Conservation (phyloP, 2,113 vertebrate species). For the Ginglymostoma cirratum region DNA sequence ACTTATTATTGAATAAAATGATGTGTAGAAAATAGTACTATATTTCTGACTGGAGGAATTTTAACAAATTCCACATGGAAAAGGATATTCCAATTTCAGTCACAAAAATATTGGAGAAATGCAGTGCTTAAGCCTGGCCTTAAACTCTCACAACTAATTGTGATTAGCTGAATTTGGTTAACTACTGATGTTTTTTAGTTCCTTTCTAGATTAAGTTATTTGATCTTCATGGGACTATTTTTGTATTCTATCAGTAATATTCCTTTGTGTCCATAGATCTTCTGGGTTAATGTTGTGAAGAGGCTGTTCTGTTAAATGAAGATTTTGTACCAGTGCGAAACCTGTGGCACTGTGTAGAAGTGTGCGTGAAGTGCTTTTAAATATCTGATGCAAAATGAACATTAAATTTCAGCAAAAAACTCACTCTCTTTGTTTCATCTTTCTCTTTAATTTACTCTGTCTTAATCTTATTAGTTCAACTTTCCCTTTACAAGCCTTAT, state of each 20-base stretch:
- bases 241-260: not conserved
- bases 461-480: not conserved
- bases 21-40: not conserved
- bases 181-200: constrained; percentile 24
- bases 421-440: not conserved
- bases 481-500: not conserved
- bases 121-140: not conserved
- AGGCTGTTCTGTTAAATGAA: not conserved
- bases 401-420: constrained; percentile 26
- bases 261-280: constrained; percentile 10
- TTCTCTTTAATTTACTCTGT: not conserved
- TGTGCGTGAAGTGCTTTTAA: constrained; percentile 13
- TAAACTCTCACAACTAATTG: not conserved
- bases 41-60: not conserved
- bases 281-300: constrained; percentile 24
- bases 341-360: not conserved
- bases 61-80: not conserved
- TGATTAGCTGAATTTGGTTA: constrained; percentile 7
- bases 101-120: not conserved
- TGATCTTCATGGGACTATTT: constrained; percentile 28
- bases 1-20: not conserved
- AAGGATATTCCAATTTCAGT: too few species aligned
- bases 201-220: constrained; percentile 31
- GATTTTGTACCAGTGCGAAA: constrained; percentile 22
- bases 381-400: constrained; percentile 26